phyloP scores from a whole-genome alignment of 1,140 invertebrate genomes.

The Formica selysi region DNA sequence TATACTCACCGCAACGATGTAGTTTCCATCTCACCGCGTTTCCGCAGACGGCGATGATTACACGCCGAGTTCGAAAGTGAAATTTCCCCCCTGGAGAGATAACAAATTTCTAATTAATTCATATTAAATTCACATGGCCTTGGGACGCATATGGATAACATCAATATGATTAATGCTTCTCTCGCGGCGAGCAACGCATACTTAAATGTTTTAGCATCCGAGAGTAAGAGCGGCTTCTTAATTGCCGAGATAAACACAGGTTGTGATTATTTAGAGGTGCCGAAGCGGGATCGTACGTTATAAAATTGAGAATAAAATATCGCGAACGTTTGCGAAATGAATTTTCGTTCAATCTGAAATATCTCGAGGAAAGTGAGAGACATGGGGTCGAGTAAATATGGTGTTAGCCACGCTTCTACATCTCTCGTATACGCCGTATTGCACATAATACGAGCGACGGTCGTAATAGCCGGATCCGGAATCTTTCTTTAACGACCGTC shows the following conservation, averaged over 20 bases:
- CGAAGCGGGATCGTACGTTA: background rate
- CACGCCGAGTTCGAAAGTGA: constrained; percentile 42
- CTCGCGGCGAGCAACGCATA: constrained; percentile 18
- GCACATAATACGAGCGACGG: constrained; percentile 20
- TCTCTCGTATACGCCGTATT: constrained; percentile 9
- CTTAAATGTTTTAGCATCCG: constrained; percentile 3
- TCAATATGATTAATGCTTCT: constrained; percentile 49
- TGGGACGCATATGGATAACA: constrained; percentile 32
- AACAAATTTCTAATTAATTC: constrained; percentile 60
- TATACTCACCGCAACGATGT: constrained; percentile 1
- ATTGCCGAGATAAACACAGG: constrained; percentile 44
- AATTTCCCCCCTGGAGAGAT: constrained; percentile 8
- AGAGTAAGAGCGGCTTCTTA: background rate
- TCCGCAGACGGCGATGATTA: constrained; percentile 57
- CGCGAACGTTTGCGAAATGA: background rate
- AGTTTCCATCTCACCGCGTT: constrained; percentile 62
- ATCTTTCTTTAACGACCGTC: constrained; percentile 28
- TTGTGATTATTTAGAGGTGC: constrained; percentile 39
- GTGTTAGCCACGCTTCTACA: constrained; percentile 47
- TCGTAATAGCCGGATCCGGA: constrained; percentile 25
- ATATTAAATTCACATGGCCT: constrained; percentile 47
- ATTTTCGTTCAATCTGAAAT: background rate
- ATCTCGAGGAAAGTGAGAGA: background rate
- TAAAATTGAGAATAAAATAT: background rate
- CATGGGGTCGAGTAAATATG: background rate